Evolutionary conservation across 2,113 vertebrate genomes (phyloP).

Genomic region (Pachycephala philippinensis): DNA sequence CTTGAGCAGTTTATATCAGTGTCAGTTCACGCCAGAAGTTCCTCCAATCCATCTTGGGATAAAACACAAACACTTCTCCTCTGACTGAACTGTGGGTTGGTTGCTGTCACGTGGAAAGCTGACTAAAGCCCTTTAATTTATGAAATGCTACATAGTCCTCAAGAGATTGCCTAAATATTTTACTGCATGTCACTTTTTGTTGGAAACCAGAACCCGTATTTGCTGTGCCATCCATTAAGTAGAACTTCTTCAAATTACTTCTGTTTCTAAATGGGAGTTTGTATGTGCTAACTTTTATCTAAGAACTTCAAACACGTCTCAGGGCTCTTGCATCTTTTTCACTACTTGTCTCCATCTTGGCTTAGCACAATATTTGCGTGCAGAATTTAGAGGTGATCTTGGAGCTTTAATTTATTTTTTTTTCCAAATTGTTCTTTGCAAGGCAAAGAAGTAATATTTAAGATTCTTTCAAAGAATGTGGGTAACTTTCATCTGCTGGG

Average conservation of each 20-base stretch:
- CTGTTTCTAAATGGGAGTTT: conserved; percentile 7
- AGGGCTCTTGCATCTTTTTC: background rate
- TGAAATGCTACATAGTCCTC: conserved; percentile 9
- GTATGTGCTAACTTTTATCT: background rate
- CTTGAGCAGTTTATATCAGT: background rate
- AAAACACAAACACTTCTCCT: conserved; percentile 30
- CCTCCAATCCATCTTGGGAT: background rate
- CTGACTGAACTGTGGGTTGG: background rate
- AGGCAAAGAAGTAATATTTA: background rate
- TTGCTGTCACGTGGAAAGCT: conserved; percentile 12
- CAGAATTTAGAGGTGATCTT: background rate
- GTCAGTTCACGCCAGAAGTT: background rate
- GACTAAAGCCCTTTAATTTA: conserved; percentile 42
- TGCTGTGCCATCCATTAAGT: background rate
- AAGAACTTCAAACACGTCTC: background rate
- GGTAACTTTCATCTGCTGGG: background rate
- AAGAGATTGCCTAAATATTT: conserved; percentile 53
- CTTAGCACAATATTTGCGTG: background rate
- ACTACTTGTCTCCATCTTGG: background rate
- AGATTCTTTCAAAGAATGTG: background rate
- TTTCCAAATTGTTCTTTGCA: background rate
- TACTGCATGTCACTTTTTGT: conserved; percentile 46
- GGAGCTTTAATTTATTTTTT: background rate
- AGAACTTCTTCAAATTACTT: conserved; percentile 20
- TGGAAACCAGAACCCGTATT: conserved; percentile 38